Conservation (phyloP, 2,888 invertebrate genomes). For the Rhagonycha fulva region DNA sequence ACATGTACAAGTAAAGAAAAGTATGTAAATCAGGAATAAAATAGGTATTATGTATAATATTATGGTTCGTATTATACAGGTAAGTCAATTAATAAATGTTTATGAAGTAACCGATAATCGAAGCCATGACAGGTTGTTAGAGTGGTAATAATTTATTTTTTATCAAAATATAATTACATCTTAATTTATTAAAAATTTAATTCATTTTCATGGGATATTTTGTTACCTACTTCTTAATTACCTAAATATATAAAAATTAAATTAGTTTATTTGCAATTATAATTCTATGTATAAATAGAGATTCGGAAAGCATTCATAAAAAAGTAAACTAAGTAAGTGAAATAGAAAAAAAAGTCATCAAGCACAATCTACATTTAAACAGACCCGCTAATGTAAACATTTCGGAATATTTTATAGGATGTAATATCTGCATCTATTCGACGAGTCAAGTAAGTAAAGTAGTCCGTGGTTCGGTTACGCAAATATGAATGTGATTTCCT, state of each 20-base stretch:
- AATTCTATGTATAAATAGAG: background rate
- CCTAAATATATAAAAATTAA: background rate
- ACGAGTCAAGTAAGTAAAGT: slow-evolving; percentile 21
- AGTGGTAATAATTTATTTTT: too few relatives aligned
- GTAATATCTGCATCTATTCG: slow-evolving; percentile 47
- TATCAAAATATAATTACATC: background rate
- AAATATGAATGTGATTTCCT: slow-evolving; percentile 49
- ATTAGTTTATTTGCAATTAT: background rate
- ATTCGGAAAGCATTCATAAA: slow-evolving; percentile 39
- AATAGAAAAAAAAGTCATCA: slow-evolving; percentile 53
- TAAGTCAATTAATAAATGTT: slow-evolving; percentile 49
- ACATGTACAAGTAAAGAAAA: too few relatives aligned
- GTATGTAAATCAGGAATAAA: too few relatives aligned
- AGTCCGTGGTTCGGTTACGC: slow-evolving; percentile 44
- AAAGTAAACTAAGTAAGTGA: slow-evolving; percentile 42
- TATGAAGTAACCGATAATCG: too few relatives aligned
- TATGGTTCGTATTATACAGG: slow-evolving; percentile 41
- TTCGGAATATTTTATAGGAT: slow-evolving; percentile 54
- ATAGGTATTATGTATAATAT: too few relatives aligned
- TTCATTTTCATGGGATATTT: background rate
- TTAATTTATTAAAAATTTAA: background rate
- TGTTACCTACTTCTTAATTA: background rate
- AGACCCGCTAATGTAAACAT: slow-evolving; percentile 54
- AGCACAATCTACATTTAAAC: slow-evolving; percentile 54
- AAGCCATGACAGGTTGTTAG: too few relatives aligned